A percentile compares a stretch with the other conserved stretches of the same genome.
These are phyloP conservation scores for Melospiza melodia DNA, from an alignment of 2,113 vertebrate genomes.

Conservation along the genomic window DNA sequence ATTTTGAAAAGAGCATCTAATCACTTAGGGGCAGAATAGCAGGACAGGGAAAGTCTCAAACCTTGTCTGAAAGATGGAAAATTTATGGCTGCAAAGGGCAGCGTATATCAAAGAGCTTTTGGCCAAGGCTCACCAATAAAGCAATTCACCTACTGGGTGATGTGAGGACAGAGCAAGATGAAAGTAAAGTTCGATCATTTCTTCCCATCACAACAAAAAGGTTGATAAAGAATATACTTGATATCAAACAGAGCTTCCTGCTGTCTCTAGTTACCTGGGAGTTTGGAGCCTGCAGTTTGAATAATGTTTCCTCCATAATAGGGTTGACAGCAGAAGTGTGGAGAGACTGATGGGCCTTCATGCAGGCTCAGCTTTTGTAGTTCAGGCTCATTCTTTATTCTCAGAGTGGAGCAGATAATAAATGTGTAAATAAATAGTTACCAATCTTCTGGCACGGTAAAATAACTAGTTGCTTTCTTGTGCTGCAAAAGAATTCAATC, in stretches of 20 bases:
- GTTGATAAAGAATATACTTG: constrained; percentile 80
- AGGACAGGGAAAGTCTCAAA: constrained; percentile 59
- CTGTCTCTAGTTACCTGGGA: constrained; percentile 94
- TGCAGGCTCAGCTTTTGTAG: constrained; percentile 76
- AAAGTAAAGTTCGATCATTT: constrained; percentile 83
- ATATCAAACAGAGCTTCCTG: constrained; percentile 82
- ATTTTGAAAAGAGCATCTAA: constrained; percentile 63
- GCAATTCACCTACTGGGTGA: constrained; percentile 79
- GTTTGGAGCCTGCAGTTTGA: constrained; percentile 83
- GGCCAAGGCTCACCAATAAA: constrained; percentile 73
- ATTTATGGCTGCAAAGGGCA: constrained; percentile 75
- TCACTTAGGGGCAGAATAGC: constrained; percentile 49
- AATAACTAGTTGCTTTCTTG: constrained; percentile 71
- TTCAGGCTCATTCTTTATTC: constrained; percentile 81
- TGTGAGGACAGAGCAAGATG: constrained; percentile 80
- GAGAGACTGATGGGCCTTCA: constrained; percentile 95
- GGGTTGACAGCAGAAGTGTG: constrained; percentile 98
- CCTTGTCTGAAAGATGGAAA: constrained; percentile 76
- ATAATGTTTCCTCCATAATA: constrained; percentile 90
- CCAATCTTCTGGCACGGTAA: constrained; percentile 68
- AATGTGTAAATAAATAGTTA: constrained; percentile 79
- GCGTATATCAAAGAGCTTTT: constrained; percentile 75
- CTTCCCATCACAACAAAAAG: constrained; percentile 86
- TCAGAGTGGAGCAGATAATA: constrained; percentile 70
- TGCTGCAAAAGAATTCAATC: constrained; percentile 55